These are phyloP conservation scores for Barypeithes pellucidus DNA, from an alignment of 2,888 invertebrate species.

Conservation along the genomic window DNA sequence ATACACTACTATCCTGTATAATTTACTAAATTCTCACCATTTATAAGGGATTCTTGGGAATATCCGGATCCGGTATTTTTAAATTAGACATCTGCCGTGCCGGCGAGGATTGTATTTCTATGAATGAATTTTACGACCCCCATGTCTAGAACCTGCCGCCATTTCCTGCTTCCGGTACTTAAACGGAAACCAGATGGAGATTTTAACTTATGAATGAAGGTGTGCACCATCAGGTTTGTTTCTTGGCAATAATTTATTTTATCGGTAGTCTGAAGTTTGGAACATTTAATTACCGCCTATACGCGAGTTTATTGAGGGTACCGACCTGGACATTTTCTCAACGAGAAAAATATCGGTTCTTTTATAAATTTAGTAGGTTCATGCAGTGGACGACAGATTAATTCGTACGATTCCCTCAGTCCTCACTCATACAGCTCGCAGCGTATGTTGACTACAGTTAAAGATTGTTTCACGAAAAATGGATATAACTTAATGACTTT, in stretches of 20 bases:
- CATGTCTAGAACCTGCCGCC: slow-evolving; percentile 35
- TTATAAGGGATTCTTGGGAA: slow-evolving; percentile 26
- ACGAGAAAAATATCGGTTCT: no score
- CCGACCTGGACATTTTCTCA: no score
- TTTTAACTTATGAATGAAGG: slow-evolving; percentile 35
- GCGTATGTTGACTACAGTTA: no score
- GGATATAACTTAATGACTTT: no score
- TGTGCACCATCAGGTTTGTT: slow-evolving; percentile 10
- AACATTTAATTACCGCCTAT: neutral
- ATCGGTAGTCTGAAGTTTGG: neutral
- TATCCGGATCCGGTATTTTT: slow-evolving; percentile 48
- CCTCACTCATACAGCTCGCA: no score
- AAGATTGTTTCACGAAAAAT: no score
- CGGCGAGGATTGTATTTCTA: slow-evolving; percentile 36
- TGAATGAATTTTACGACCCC: slow-evolving; percentile 49
- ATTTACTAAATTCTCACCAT: slow-evolving; percentile 17
- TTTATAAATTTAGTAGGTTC: no score
- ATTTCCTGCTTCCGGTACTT: slow-evolving; percentile 40
- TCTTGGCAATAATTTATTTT: slow-evolving; percentile 12
- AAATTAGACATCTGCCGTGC: slow-evolving; percentile 45
- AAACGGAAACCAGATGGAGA: slow-evolving; percentile 42
- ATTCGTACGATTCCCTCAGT: no score
- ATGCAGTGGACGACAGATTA: no score
- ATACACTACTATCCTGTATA: neutral
- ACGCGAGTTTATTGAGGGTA: no score